Percentiles rank a stretch among this genome's conserved stretches.
These are phyloP conservation scores for Spisula solida DNA, from an alignment of 2,888 invertebrate genomes.

Conservation along the genomic window DNA sequence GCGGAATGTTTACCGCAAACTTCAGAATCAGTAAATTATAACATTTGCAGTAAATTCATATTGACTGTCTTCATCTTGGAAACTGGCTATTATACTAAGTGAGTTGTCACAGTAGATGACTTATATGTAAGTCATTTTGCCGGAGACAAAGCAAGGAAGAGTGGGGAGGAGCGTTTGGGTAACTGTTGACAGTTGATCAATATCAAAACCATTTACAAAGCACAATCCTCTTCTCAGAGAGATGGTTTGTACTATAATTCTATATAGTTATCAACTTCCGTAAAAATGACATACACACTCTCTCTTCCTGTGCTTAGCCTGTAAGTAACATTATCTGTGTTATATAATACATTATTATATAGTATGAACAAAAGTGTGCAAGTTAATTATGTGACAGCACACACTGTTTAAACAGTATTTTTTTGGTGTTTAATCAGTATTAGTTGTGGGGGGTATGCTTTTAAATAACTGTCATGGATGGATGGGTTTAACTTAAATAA, in stretches of 20 bases:
- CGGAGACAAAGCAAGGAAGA: not conserved
- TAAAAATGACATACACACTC: not conserved
- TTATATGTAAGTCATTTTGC: slow-evolving; percentile 19
- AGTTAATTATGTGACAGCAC: not conserved
- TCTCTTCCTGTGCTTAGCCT: not conserved
- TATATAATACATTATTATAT: not conserved
- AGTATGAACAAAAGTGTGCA: not conserved
- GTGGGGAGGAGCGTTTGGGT: not conserved
- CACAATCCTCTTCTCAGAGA: not conserved
- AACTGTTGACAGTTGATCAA: slow-evolving; percentile 21
- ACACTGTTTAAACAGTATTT: too few species aligned
- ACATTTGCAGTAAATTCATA: slow-evolving; percentile 9
- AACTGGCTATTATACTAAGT: slow-evolving; percentile 21
- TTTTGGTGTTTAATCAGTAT: too few species aligned
- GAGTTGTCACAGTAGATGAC: slow-evolving; percentile 23
- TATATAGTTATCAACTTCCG: not conserved
- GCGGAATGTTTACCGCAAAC: not conserved
- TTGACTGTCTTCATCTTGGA: slow-evolving; percentile 6
- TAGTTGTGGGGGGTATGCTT: too few species aligned
- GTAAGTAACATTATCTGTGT: not conserved
- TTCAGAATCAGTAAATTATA: slow-evolving; percentile 10
- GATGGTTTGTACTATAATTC: not conserved
- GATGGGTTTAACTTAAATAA: too few species aligned
- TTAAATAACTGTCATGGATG: too few species aligned
- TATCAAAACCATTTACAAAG: slow-evolving; percentile 1